Base-by-base conservation (phyloP, 2,888 invertebrate genomes). In the Ligdia adustata region DNA sequence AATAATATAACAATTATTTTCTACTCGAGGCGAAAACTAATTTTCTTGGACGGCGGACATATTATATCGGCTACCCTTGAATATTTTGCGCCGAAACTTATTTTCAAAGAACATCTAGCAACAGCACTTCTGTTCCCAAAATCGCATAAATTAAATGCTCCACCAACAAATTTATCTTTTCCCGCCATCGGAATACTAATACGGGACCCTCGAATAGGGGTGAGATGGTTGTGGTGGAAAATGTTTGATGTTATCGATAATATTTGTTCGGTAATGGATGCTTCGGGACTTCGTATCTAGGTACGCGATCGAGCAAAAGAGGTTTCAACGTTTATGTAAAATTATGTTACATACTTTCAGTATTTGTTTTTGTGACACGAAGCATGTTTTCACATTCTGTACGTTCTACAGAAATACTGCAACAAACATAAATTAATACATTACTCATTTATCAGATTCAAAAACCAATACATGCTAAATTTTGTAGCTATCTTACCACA, bases 111-210 rank as follows among this genome's bases (percentile, higher is more conserved):
- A 55, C 43, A 46, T 46, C 52, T 53, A 57, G 66, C 63, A 66
- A 68, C 65, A 60, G 55, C 56, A 62, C 63, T 68, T 54, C 60
- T 59, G 63, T 61, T 62, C 67, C 60, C 71, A 79, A 84, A 84
- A 81, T 78, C 68, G 80, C 82, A 85, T 87, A 85, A 87, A 86
- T 87, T 87, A 86, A 84, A 81, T 78, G 80, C 73, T 73, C 79
- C 75, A 75, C 75, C 80, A 85, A 82, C 83, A 81, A 83, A 85
- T 84, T 88, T 89, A 87, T 88, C 84, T 85, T 84, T 79, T 81
- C 75, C 64, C 78, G 76, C 84, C 82, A 83, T 84, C 88, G 69
- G 89, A 79, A 88, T 89, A 89, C 88, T 89, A 88, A 89, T 87
- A 82, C 70, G 55, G 57, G 60, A 64, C 68, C 69, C 73, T 65